These are phyloP conservation scores for Aporrectodea caliginosa DNA, from an alignment of 1,140 invertebrate species.

Conservation along the genomic window DNA sequence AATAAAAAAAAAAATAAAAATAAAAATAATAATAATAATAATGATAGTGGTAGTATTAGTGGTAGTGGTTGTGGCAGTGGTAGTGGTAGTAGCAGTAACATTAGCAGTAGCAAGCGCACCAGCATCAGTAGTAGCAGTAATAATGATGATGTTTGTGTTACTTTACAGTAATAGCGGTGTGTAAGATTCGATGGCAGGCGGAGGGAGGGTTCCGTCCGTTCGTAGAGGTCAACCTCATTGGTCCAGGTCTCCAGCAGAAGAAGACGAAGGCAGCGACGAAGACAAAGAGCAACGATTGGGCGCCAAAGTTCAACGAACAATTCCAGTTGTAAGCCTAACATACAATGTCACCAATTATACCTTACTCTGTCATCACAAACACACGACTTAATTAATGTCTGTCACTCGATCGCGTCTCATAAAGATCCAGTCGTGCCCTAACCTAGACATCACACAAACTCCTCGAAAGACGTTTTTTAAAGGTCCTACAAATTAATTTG, in stretches of 20 bases:
- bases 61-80: background rate
- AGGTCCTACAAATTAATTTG: too few relatives aligned
- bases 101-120: background rate
- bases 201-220: constrained; percentile 96
- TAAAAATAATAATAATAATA: background rate
- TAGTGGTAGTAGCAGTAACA: background rate
- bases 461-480: background rate
- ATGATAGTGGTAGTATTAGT: background rate
- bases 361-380: too few relatives aligned
- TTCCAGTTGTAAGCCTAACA: constrained; percentile 94
- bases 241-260: constrained; percentile 94
- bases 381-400: too few relatives aligned
- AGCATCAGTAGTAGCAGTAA: background rate
- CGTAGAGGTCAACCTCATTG: constrained; percentile 97
- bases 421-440: background rate
- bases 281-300: constrained; percentile 97
- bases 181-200: constrained; percentile 96
- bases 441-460: background rate
- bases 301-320: constrained; percentile 99
- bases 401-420: background rate
- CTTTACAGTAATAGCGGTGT: constrained; percentile 87
- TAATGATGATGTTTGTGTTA: background rate
- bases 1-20: background rate
- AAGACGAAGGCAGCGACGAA: constrained; percentile 97
- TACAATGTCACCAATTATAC: too few relatives aligned